Evolutionary conservation across 2,797 vertebrate genomes (phyloP).

Genomic region (Chelonia mydas): DNA sequence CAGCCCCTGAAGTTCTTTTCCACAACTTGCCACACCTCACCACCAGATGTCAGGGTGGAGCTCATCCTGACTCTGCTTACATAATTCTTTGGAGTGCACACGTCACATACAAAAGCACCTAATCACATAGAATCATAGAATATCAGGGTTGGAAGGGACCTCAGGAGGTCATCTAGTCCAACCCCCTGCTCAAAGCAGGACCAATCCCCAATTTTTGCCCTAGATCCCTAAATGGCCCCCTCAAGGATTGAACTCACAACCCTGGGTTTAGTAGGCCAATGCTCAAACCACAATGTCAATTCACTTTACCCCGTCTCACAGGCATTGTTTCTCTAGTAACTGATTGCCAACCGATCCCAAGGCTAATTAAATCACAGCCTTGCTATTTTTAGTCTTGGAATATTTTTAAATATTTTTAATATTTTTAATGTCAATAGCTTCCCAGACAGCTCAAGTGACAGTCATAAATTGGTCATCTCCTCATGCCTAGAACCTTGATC

Average conservation of each 20-base stretch:
- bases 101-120: neutral
- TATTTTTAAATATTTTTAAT: conserved; percentile 55
- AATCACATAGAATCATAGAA: too few species aligned
- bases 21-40: too few species aligned
- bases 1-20: too few species aligned
- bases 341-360: conserved; percentile 30
- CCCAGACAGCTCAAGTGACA: conserved; percentile 54
- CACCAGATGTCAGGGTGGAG: too few species aligned
- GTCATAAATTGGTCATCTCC: neutral
- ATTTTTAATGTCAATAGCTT: conserved; percentile 48
- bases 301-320: conserved; percentile 58
- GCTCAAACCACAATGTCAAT: neutral
- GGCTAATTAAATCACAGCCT: conserved; percentile 64
- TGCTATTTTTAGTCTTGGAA: conserved; percentile 53
- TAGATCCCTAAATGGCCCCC: too few species aligned
- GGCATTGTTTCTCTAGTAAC: conserved; percentile 28
- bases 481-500: conserved; percentile 55
- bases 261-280: too few species aligned
- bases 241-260: too few species aligned
- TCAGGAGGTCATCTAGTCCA: too few species aligned
- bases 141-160: too few species aligned
- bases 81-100: neutral
- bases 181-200: too few species aligned
- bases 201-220: too few species aligned
- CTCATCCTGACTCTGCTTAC: too few species aligned